Evolutionary conservation across 2,113 vertebrate genomes (phyloP).

Genomic region (Myocastor coypus): DNA sequence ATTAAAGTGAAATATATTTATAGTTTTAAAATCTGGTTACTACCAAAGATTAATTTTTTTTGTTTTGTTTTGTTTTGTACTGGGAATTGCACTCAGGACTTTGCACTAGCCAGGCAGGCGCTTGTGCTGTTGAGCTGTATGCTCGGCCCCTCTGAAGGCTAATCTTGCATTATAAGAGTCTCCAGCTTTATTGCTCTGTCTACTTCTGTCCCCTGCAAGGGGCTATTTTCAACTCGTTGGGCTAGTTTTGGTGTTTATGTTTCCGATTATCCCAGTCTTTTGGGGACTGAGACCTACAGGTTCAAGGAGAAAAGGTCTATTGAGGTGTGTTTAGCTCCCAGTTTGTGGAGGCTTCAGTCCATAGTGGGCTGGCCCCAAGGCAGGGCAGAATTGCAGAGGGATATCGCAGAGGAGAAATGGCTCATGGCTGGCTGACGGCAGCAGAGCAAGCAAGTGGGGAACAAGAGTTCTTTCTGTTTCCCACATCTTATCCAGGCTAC

Average conservation of each 20-base stretch:
- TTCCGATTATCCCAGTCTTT: background rate
- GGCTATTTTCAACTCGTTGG: background rate
- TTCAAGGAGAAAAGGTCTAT: background rate
- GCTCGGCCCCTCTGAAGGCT: background rate
- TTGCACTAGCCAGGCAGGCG: no score
- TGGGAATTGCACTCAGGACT: no score
- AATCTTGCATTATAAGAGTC: background rate
- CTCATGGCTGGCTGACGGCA: no score
- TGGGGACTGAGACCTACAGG: background rate
- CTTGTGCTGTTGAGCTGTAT: no score
- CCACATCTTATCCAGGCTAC: background rate
- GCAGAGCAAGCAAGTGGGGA: background rate
- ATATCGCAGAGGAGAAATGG: background rate
- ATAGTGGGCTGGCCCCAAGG: background rate
- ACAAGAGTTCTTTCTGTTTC: background rate
- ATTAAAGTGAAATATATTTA: background rate
- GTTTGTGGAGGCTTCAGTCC: background rate
- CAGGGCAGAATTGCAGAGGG: background rate
- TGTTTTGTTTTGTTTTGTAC: no score
- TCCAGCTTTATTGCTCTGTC: background rate
- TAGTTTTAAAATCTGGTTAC: background rate
- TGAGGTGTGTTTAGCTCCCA: background rate
- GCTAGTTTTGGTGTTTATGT: constrained; percentile 7
- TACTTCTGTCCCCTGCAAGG: background rate
- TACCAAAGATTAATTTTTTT: background rate